Evolutionary conservation across 1,140 invertebrate species (phyloP), one percentile per base, ranked within the genome.

Genomic region (Gonioctena quinquepunctata): DNA sequence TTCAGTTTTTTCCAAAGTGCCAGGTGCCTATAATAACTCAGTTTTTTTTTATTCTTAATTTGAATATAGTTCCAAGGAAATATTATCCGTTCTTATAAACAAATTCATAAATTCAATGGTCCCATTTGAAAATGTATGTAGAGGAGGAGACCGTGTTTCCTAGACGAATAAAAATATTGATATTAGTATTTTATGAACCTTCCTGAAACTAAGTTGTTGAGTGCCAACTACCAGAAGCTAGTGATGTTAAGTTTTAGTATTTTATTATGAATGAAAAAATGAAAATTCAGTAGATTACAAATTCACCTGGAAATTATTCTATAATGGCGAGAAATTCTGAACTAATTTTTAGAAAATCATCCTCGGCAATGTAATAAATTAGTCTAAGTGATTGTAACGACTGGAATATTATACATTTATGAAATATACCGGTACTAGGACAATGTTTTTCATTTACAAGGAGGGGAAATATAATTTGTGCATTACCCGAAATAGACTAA

Each of bases 161-260:
- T n/a, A n/a, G n/a, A n/a, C n/a, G n/a, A n/a, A n/a, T n/a, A n/a
- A n/a, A n/a, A n/a, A n/a, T n/a, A n/a, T n/a, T n/a, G n/a, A n/a
- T n/a, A n/a, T n/a, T n/a, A n/a, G n/a, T n/a, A n/a, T n/a, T 42
- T 42, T 42, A 8, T 42, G 33, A 42, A 42, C 33, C 52, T 54
- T 54, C 52, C 19, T 54, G 19, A 22, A 18, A 54, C 22, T 49
- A 42, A 48, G 27, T 73, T 74, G 73, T 78, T 79, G 80, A 81
- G 80, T 81, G 80, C 80, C 80, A 81, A 81, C 76, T 79, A 79
- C 77, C 72, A 73, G 70, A 64, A 65, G 71, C 42, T 72, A 73
- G 68, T 74, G 66, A 74, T 74, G 69, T 77, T 75, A 78, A 76
- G 68, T 74, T 76, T 71, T 69, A 66, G 68, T 69, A 67, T 76